Evolutionary conservation across 2,113 vertebrate genomes (phyloP), one percentile per base, ranked within the genome.

Genomic region (Aythya baeri): DNA sequence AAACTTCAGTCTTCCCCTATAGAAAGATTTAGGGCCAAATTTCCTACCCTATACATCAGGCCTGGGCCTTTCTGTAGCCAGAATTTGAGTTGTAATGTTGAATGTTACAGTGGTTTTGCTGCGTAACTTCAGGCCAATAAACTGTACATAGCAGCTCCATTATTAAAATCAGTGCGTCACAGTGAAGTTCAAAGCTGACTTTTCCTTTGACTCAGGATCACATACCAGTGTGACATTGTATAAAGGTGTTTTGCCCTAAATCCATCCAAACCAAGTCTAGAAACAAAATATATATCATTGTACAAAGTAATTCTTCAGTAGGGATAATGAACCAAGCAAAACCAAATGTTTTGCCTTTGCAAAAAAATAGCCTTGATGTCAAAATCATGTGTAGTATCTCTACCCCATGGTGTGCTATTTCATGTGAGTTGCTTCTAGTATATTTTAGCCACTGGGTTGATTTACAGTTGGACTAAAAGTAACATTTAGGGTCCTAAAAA

Each of bases 41-140:
- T 62, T 75, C 31, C 34, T 63, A 17, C 6, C 17, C 26, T 76
- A 9, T 52, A n/a, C 29, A 32, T 36, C 26, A 49, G 58, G 23
- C 8, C 2, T 91, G 15, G 32, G 14, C 62, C n/a, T 77, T 84
- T 8, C 26, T 57, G 61, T 25, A 92, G 41, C 22, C 55, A 63
- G 41, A 76, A 74, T 82, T 13, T 80, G 23, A 79, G 43, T 16
- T 65, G 75, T 26, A 81, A 57, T 92, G 55, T 49, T 94, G 80
- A 96, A 87, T 59, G 32, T 59, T 93, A 54, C 25, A 91, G 83
- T 75, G 58, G 18, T 85, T 91, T 94, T 95, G 41, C 71, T 89
- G 61, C 73, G 65, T 92, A 76, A 92, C 22, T 82, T 84, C 62
- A 94, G 82, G 43, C 50, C 89, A 70, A 87, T 26, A 43, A 91